Base-by-base conservation (phyloP, 1,140 invertebrate species). In the Orussus abietinus region DNA sequence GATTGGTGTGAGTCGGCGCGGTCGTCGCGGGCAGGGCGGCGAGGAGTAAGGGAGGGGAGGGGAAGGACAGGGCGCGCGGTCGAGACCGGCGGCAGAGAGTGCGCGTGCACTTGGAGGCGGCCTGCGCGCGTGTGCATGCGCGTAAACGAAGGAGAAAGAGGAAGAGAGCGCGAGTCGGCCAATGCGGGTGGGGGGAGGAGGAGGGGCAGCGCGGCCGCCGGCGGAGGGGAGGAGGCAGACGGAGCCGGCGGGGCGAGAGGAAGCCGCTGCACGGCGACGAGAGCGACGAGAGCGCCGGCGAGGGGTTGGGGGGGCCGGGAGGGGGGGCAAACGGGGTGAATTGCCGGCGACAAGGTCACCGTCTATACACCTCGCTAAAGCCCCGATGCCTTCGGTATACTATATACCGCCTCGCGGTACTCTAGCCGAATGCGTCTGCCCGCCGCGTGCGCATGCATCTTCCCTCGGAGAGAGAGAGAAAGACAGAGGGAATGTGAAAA, bases 271-370 rank as follows among this genome's bases (percentile, higher is more conserved):
- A 46, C 45, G 41, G 32, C 45, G 38, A 32, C 31, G 48, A 43
- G 38, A 38, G 26, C 25, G 18, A 33, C 19, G 13, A 25, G 25
- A n/a, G 19, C 19, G 42, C 32, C 31, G 31, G 39, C 38, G 32
- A 45, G 47, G 44, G 51, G 7, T 26, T 7, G 55, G 42, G 42
- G 42, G 40, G 51, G 49, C 40, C 53, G 47, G 60, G 47, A 55
- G 51, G 55, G 58, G 59, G 62, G 55, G 47, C 62, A 62, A 64
- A 69, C 69, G 69, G 70, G 70, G 70, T 73, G 70, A 73, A 73
- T 72, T 73, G 69, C 69, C 70, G 70, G 57, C 70, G 64, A 72
- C 70, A 73, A 73, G 70, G 70, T 71, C 70, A 73, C 61, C 63
- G 68, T 69, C 66, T 72, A 69, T 66, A 69, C n/a, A n/a, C 61